Percentiles rank a stretch among this genome's conserved stretches.
Evolutionary conservation across 2,113 vertebrate genomes (phyloP).

Genomic region (Halichoerus grypus): DNA sequence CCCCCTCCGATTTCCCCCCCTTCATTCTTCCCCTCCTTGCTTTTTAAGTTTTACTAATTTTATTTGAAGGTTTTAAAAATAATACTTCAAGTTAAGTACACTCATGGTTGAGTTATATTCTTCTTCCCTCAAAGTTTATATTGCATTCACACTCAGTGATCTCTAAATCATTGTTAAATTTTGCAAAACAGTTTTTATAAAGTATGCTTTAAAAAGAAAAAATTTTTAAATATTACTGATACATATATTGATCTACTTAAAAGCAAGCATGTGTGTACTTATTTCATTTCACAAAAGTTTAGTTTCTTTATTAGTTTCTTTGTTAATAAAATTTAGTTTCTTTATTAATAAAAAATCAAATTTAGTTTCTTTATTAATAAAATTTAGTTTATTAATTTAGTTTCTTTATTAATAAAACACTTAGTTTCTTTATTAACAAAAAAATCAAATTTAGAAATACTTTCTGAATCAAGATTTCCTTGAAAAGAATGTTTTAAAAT

Average conservation of each 20-base stretch:
- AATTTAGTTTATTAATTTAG: neutral
- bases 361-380: neutral
- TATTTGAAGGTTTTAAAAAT: constrained; percentile 46
- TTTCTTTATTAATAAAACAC: neutral
- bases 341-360: neutral
- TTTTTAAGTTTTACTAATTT: constrained; percentile 16
- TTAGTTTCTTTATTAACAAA: neutral
- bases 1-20: too few relatives aligned
- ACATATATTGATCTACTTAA: neutral
- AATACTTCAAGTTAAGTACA: neutral
- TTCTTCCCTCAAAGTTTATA: neutral
- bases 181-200: neutral
- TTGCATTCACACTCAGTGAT: neutral
- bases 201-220: neutral
- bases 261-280: neutral
- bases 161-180: neutral
- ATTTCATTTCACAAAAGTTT: neutral
- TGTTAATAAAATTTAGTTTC: neutral
- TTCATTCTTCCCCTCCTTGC: neutral
- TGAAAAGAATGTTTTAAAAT: constrained; percentile 34
- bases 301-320: neutral
- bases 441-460: constrained; percentile 40
- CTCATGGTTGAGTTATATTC: neutral
- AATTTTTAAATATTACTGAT: neutral
- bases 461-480: neutral